phyloP scores from a whole-genome alignment of 1,140 invertebrate genomes.

The Linepithema humile region DNA sequence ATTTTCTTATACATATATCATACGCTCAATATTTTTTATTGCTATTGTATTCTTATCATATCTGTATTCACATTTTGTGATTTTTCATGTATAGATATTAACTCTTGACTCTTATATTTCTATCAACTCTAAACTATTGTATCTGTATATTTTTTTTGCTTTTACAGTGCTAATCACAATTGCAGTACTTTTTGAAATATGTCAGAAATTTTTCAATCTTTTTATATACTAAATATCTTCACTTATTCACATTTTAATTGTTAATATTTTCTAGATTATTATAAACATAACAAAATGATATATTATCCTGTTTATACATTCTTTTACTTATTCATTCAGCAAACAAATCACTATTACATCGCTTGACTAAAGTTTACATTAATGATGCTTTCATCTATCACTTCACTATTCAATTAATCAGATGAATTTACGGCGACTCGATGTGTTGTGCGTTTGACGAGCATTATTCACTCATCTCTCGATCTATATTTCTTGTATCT shows the following conservation, averaged over 20 bases:
- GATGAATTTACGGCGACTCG: constrained; percentile 29
- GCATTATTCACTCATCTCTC: constrained; percentile 5
- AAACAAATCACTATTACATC: constrained; percentile 16
- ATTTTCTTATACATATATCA: constrained; percentile 5
- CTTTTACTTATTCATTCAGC: neutral
- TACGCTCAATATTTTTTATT: constrained; percentile 2
- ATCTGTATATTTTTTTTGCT: constrained; percentile 27
- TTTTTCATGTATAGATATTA: neutral
- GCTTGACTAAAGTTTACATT: constrained; percentile 1
- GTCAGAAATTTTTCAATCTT: constrained; percentile 16
- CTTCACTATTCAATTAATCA: constrained; percentile 20
- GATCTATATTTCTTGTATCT: neutral
- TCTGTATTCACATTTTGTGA: constrained; percentile 17
- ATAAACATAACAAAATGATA: constrained; percentile 39
- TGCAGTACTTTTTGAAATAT: constrained; percentile 37
- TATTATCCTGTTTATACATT: constrained; percentile 10
- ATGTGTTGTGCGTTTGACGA: constrained; percentile 18
- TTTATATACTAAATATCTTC: constrained; percentile 22
- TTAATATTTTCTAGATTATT: constrained; percentile 32
- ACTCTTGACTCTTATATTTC: constrained; percentile 22
- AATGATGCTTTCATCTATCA: constrained; percentile 16
- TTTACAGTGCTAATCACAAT: constrained; percentile 25
- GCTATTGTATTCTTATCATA: constrained; percentile 14
- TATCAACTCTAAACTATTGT: neutral
- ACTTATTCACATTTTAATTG: constrained; percentile 12